Evolutionary conservation across 2,113 vertebrate species (phyloP).

Genomic region (Amia ocellicauda): DNA sequence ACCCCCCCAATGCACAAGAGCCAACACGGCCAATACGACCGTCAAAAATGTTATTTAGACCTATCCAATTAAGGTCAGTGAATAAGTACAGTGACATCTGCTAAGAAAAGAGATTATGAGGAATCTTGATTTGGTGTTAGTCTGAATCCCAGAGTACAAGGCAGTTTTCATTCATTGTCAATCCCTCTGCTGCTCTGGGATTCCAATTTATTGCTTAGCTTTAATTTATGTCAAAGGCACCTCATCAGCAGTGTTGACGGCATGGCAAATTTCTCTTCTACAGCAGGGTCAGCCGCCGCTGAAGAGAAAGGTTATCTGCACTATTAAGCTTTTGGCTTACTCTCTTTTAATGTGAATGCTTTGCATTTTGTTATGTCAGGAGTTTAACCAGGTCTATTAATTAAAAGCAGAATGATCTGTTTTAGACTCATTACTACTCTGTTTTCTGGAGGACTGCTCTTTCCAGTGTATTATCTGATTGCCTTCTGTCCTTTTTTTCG

Average conservation of each 20-base stretch:
- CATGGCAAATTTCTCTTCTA: conserved; percentile 11
- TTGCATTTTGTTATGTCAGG: conserved; percentile 28
- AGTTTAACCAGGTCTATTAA: conserved; percentile 26
- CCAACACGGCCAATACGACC: conserved; percentile 36
- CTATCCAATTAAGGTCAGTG: conserved; percentile 38
- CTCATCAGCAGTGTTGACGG: conserved; percentile 13
- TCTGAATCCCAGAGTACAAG: conserved; percentile 14
- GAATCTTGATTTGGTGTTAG: conserved; percentile 20
- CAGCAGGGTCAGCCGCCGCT: not conserved
- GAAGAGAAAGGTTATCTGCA: conserved; percentile 15
- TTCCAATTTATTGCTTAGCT: conserved; percentile 17
- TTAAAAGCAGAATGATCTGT: conserved; percentile 17
- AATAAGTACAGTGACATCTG: conserved; percentile 1
- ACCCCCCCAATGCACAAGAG: conserved; percentile 43
- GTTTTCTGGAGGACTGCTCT: conserved; percentile 1
- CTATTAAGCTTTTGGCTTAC: conserved; percentile 26
- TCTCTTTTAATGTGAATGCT: conserved; percentile 14
- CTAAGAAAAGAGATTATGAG: conserved; percentile 18
- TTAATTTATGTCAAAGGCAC: conserved; percentile 35
- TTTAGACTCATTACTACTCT: conserved; percentile 12
- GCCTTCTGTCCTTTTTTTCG: not conserved
- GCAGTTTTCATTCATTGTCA: conserved; percentile 6
- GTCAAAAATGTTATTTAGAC: conserved; percentile 57
- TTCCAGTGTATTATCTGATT: not conserved
- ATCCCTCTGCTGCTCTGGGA: conserved; percentile 23